These are phyloP conservation scores for Platyscapa corneri DNA, from an alignment of 1,140 invertebrate species.

Conservation along the genomic window DNA sequence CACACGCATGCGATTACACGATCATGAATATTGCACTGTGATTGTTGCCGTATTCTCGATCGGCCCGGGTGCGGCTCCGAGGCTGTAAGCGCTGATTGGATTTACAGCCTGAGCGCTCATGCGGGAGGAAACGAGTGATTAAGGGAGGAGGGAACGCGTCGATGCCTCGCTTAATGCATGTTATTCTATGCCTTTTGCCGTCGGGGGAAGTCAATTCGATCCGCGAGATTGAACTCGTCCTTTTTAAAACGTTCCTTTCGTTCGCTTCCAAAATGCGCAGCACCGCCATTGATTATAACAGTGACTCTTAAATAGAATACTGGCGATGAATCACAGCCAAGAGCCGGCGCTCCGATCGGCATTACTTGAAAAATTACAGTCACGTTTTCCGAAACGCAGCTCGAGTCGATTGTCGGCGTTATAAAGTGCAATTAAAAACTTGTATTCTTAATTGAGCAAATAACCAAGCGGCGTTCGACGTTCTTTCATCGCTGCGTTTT, in stretches of 20 bases:
- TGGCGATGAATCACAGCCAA: too few species aligned
- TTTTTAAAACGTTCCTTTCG: not conserved
- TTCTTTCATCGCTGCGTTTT: too few species aligned
- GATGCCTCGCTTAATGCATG: not conserved
- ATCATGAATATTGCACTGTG: constrained; percentile 38
- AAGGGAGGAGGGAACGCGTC: not conserved
- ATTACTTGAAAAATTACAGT: too few species aligned
- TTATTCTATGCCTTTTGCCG: not conserved
- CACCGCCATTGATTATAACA: too few species aligned
- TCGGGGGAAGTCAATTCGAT: not conserved
- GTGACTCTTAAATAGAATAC: too few species aligned
- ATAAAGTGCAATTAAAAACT: too few species aligned
- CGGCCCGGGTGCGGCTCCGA: not conserved
- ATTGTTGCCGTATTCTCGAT: constrained; percentile 15
- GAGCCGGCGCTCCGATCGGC: too few species aligned
- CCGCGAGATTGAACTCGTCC: not conserved
- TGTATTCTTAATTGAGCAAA: too few species aligned
- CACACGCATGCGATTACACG: constrained; percentile 33
- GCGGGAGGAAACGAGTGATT: not conserved
- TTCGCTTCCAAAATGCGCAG: too few species aligned
- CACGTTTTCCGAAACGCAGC: too few species aligned
- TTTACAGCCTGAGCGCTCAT: not conserved
- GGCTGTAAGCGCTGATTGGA: not conserved
- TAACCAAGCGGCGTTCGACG: too few species aligned
- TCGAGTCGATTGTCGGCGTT: too few species aligned